Base-by-base conservation (phyloP, 2,888 invertebrate genomes). In the Ochlodes sylvanus region DNA sequence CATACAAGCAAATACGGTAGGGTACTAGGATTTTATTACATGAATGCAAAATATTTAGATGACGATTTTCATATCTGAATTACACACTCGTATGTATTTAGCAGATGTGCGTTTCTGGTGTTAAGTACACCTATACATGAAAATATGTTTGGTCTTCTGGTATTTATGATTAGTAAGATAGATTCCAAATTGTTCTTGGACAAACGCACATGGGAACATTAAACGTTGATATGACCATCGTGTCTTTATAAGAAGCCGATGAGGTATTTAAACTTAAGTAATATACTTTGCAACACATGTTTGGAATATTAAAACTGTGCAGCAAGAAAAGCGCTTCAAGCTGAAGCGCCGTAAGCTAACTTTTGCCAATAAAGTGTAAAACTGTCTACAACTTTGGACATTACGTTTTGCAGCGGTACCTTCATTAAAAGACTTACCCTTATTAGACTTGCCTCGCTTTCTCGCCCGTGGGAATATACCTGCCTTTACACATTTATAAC, bases 391-490 rank as follows among this genome's bases (percentile, higher is more conserved):
- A 65, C 52, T 65, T 65, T 38, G 12, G 17, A 64, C 64, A n/a
- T 65, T 42, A 58, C 57, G 38, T 38, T 58, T 65, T 58, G 41
- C 58, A 54, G 27, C 32, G 27, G n/a, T 27, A 52, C 65, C 65
- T 65, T 52, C 17, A 44, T 32, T 62, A 21, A 19, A 61, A 63
- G 27, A 38, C 38, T 64, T 57, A 58, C 12, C 9, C n/a, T 50
- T 50, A 19, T 50, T 50, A 50, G 12, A 50, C 9, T 50, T 50
- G n/a, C 10, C 10, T 7, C 10, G 5, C 7, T 19, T n/a, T n/a
- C 19, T 19, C 4, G 19, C 10, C 10, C 17, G 10, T 17, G 19
- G 50, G 19, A 50, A 50, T 0, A 50, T 50, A 50, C 17, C n/a
- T 42, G 4, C 14, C 14, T 12, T 5, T 2, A 4, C 2, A 27